These are phyloP conservation scores for Epinephelus awoara DNA, from an alignment of 2,797 vertebrate genomes.

Conservation along the genomic window DNA sequence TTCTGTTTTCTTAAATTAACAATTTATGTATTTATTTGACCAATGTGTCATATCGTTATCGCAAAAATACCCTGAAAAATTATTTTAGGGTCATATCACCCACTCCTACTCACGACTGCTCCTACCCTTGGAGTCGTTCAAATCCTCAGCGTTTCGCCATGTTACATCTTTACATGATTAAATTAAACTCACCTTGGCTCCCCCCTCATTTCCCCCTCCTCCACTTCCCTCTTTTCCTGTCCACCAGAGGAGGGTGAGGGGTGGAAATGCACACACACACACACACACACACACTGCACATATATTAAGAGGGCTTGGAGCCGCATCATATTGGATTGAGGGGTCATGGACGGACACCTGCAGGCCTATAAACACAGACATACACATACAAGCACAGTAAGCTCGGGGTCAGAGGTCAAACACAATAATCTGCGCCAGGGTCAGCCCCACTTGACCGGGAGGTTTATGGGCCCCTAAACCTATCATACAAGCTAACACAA, in stretches of 20 bases:
- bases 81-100: too few relatives aligned
- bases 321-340: conserved; percentile 46
- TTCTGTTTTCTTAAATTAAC: too few relatives aligned
- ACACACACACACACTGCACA: background rate
- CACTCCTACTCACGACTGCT: background rate
- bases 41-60: too few relatives aligned
- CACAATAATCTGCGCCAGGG: conserved; percentile 73
- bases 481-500: conserved; percentile 37
- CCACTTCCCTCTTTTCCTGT: conserved; percentile 33
- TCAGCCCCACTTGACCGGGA: conserved; percentile 77
- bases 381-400: conserved; percentile 52
- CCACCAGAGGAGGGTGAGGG: conserved; percentile 48
- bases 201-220: conserved; percentile 31
- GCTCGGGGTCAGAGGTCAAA: conserved; percentile 64
- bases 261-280: conserved; percentile 43
- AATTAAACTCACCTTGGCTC: conserved; percentile 46
- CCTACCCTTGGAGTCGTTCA: background rate
- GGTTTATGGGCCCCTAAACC: conserved; percentile 78
- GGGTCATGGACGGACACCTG: conserved; percentile 65
- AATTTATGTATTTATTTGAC: too few relatives aligned
- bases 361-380: conserved; percentile 54
- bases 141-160: background rate
- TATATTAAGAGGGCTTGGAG: conserved; percentile 25
- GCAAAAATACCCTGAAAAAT: too few relatives aligned
- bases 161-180: conserved; percentile 31